Evolutionary conservation across 2,797 vertebrate species (phyloP).

Genomic region (Hapalemur alaotrensis): DNA sequence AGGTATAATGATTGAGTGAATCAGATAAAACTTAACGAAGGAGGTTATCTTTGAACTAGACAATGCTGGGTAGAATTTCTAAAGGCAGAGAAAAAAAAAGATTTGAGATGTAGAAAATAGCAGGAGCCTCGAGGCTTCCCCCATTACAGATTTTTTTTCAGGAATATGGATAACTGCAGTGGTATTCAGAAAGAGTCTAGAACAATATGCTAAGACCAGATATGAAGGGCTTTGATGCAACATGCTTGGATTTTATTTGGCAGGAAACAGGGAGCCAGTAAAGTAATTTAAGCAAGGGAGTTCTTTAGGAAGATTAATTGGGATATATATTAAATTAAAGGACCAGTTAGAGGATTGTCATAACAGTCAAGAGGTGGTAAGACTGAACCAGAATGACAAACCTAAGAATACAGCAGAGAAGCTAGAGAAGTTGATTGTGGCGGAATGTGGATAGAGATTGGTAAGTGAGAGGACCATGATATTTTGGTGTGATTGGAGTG

Average conservation of each 20-base stretch:
- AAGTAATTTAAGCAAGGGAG: not conserved
- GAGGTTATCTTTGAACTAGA: not conserved
- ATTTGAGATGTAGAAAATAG: not conserved
- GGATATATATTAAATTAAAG: conserved; percentile 1
- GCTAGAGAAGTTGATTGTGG: not conserved
- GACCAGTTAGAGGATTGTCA: not conserved
- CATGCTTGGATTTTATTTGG: not conserved
- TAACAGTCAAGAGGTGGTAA: not conserved
- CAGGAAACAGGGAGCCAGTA: not conserved
- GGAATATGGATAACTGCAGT: not conserved
- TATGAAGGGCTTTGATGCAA: not conserved
- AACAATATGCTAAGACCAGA: not conserved
- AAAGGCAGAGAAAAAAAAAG: not conserved
- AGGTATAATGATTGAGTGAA: not conserved
- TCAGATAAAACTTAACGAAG: not conserved
- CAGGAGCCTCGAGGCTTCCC: not conserved
- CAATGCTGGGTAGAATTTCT: not conserved
- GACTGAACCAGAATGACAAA: not conserved
- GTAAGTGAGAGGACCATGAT: not conserved
- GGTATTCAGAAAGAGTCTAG: not conserved
- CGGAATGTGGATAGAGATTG: not conserved
- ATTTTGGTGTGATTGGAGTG: not conserved
- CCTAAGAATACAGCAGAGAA: not conserved
- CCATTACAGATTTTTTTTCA: not conserved
- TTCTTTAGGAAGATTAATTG: not conserved